phyloP scores from a whole-genome alignment of 2,888 invertebrate species.

The Philereme transversata region DNA sequence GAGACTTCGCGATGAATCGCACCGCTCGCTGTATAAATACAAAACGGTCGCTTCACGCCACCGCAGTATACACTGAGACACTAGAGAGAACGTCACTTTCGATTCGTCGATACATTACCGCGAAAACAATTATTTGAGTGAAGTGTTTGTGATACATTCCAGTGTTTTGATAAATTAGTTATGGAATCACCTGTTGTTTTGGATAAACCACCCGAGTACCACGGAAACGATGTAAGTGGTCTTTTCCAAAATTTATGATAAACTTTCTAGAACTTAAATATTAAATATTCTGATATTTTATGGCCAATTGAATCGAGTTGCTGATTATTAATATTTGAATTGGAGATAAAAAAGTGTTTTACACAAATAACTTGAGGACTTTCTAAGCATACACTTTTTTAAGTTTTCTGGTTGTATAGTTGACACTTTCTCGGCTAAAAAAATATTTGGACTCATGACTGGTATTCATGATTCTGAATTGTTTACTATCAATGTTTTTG shows the following conservation, averaged over 20 bases:
- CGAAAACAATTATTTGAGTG: slow-evolving; percentile 53
- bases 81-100: slow-evolving; percentile 53
- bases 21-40: slow-evolving; percentile 67
- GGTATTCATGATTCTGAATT: neutral
- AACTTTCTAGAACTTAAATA: neutral
- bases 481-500: neutral
- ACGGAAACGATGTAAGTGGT: slow-evolving; percentile 81
- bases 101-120: slow-evolving; percentile 42
- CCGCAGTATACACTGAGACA: slow-evolving; percentile 68
- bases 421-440: too few relatives aligned
- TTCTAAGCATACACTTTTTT: too few relatives aligned
- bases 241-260: neutral
- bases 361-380: too few relatives aligned
- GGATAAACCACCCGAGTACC: slow-evolving; percentile 85
- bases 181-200: slow-evolving; percentile 86
- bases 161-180: slow-evolving; percentile 60
- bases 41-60: slow-evolving; percentile 46
- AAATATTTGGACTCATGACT: neutral
- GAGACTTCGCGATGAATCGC: slow-evolving; percentile 61
- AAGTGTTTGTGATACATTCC: slow-evolving; percentile 73
- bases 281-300: too few relatives aligned
- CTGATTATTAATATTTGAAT: too few relatives aligned
- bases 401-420: too few relatives aligned
- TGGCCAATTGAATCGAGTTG: too few relatives aligned
- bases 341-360: too few relatives aligned